A percentile compares a stretch with the other conserved stretches of the same genome.
phyloP scores from a whole-genome alignment of 1,140 invertebrate species.

The Drosophila tristis region DNA sequence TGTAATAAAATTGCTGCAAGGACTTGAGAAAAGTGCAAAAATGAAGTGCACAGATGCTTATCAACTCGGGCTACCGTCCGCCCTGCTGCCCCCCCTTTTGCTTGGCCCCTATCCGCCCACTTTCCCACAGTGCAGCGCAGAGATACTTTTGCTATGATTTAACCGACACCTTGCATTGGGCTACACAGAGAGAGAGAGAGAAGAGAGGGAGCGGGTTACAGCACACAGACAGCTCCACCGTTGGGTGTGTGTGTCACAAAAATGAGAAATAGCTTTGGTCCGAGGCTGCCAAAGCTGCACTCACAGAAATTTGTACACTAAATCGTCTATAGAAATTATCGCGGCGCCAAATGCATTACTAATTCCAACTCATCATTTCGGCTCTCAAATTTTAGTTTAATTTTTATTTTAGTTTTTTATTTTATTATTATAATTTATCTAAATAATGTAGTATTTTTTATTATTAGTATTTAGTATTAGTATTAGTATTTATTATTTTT shows the following conservation, averaged over 20 bases:
- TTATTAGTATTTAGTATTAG: too few relatives aligned
- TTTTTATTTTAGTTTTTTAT: too few relatives aligned
- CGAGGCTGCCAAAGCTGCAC: slow-evolving; percentile 18
- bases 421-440: too few relatives aligned
- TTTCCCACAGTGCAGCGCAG: slow-evolving; percentile 18
- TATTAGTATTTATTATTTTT: too few relatives aligned
- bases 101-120: too few relatives aligned
- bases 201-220: background rate
- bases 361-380: too few relatives aligned
- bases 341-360: too few relatives aligned
- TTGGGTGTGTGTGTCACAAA: slow-evolving; percentile 34
- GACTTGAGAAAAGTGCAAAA: slow-evolving; percentile 74
- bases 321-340: background rate
- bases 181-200: background rate
- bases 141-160: slow-evolving; percentile 65
- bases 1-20: slow-evolving; percentile 75
- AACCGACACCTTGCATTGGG: slow-evolving; percentile 48
- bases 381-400: background rate
- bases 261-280: slow-evolving; percentile 44
- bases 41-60: slow-evolving; percentile 81
- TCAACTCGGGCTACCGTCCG: slow-evolving; percentile 36
- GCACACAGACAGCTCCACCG: background rate
- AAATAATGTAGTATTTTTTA: too few relatives aligned
- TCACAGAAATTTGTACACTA: slow-evolving; percentile 1
- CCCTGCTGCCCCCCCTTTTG: too few relatives aligned